phyloP scores from a whole-genome alignment of 2,888 invertebrate species.

The Eilema griseolum region DNA sequence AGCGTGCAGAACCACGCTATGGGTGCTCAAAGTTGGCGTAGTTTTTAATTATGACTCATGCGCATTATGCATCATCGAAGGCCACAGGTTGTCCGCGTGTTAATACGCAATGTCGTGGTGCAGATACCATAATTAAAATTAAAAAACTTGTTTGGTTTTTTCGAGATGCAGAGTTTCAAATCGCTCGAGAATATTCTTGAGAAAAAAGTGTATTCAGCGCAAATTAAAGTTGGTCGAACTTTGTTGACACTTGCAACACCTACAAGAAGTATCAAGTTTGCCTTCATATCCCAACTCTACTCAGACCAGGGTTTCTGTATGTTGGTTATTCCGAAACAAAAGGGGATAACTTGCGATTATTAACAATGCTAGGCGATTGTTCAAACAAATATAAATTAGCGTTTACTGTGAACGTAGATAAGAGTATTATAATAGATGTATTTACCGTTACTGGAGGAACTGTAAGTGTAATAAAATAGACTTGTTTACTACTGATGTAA shows the following conservation, averaged over 20 bases:
- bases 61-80: constrained; percentile 42
- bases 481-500: background rate
- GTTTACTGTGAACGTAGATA: background rate
- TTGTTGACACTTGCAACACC: background rate
- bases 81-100: constrained; percentile 39
- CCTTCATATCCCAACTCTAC: too few relatives aligned
- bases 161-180: constrained; percentile 9
- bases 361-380: background rate
- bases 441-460: background rate
- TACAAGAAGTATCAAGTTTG: background rate
- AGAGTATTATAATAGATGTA: background rate
- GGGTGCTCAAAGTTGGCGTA: constrained; percentile 44
- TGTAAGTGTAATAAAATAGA: background rate
- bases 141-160: constrained; percentile 12
- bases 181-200: background rate
- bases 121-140: constrained; percentile 8
- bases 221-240: background rate
- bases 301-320: background rate
- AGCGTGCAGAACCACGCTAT: constrained; percentile 14
- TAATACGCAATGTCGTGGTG: constrained; percentile 47
- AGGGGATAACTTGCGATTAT: background rate
- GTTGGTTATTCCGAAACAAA: background rate
- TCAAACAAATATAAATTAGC: background rate
- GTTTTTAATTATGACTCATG: constrained; percentile 55
- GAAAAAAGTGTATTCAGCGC: background rate